Percentiles rank a stretch among this genome's conserved stretches.
Evolutionary conservation across 2,797 vertebrate genomes (phyloP).

Genomic region (Periophthalmus magnuspinnatus): DNA sequence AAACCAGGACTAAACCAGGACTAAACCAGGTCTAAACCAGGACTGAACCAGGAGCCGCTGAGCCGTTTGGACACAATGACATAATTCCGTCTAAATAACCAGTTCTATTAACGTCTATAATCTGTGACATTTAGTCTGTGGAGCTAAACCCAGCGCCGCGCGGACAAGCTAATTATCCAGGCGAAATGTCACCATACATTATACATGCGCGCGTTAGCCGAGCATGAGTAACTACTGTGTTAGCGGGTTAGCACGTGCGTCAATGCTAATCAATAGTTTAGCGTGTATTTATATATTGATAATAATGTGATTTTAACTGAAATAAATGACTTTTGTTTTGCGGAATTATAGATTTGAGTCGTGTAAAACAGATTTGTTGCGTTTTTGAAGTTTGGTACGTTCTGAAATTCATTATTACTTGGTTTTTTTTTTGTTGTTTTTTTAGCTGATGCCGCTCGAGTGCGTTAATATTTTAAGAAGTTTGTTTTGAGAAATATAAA

Average conservation of each 20-base stretch:
- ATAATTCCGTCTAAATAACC: too few species aligned
- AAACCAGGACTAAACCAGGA: too few species aligned
- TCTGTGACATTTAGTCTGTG: neutral
- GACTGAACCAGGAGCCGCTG: too few species aligned
- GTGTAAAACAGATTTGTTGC: neutral
- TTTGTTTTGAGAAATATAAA: too few species aligned
- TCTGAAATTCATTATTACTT: too few species aligned
- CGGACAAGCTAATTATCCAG: neutral
- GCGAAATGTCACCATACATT: constrained; percentile 11
- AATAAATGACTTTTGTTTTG: neutral
- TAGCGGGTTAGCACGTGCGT: neutral
- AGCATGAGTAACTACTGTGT: neutral
- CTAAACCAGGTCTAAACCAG: too few species aligned
- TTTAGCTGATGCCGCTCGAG: too few species aligned
- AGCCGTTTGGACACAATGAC: too few species aligned
- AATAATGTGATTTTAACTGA: neutral
- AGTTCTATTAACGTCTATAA: neutral
- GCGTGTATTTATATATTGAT: neutral
- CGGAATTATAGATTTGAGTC: neutral
- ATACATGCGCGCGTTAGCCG: neutral
- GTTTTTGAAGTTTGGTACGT: neutral
- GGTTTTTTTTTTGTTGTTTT: too few species aligned
- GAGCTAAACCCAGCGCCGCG: neutral
- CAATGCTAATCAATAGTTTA: neutral
- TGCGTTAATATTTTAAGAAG: too few species aligned